phyloP scores from a whole-genome alignment of 2,797 vertebrate species.

The Bovichtus diacanthus region DNA sequence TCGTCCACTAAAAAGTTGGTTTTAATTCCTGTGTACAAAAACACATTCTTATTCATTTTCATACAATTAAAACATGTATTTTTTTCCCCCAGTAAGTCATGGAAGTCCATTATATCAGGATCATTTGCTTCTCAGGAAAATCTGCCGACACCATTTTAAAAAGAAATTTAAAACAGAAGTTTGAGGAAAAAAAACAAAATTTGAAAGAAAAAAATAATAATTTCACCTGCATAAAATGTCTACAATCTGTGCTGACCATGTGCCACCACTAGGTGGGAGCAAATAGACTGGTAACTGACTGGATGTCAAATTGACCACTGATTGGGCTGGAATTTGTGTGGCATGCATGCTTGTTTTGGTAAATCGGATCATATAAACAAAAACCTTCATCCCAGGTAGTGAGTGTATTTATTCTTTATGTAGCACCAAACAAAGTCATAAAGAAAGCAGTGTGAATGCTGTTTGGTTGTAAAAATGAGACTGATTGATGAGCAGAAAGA shows the following conservation, averaged over 20 bases:
- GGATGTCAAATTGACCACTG: not conserved
- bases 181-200: too few species aligned
- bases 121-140: not conserved
- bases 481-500: not conserved
- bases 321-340: not conserved
- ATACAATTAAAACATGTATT: too few species aligned
- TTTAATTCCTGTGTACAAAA: not conserved
- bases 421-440: not conserved
- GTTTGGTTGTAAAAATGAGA: not conserved
- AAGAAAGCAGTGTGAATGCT: not conserved
- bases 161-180: too few species aligned
- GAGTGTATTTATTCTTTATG: not conserved
- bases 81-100: too few species aligned
- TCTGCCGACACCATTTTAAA: not conserved
- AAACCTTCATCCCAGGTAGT: not conserved
- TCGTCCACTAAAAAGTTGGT: not conserved
- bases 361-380: conserved; percentile 7
- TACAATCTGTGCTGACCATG: conserved; percentile 7
- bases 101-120: too few species aligned
- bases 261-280: conserved; percentile 74
- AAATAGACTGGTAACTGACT: conserved; percentile 43
- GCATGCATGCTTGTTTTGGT: not conserved
- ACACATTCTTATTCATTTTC: not conserved
- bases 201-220: not conserved
- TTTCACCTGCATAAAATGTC: not conserved